phyloP scores from a whole-genome alignment of 1,140 invertebrate genomes.

The Stegodyphus mimosarum region DNA sequence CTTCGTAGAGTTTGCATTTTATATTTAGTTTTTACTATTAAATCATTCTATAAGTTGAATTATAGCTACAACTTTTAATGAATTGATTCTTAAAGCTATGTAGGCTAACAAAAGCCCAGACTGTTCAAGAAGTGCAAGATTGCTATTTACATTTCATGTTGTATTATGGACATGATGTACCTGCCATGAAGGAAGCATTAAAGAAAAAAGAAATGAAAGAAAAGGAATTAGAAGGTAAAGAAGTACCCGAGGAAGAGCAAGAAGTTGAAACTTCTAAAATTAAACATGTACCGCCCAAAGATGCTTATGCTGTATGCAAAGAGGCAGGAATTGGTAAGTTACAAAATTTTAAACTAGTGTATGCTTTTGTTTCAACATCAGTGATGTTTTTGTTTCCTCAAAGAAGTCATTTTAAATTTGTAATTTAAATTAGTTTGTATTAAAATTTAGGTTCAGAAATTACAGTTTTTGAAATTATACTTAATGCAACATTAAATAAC shows the following conservation, averaged over 20 bases:
- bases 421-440: too few relatives aligned
- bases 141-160: constrained; percentile 93
- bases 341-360: neutral
- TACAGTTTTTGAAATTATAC: too few relatives aligned
- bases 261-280: constrained; percentile 74
- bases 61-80: too few relatives aligned
- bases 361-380: neutral
- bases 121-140: constrained; percentile 90
- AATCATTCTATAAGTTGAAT: too few relatives aligned
- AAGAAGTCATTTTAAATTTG: too few relatives aligned
- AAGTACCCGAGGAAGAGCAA: constrained; percentile 70
- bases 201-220: constrained; percentile 62
- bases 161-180: constrained; percentile 89
- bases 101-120: constrained; percentile 77
- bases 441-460: too few relatives aligned
- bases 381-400: too few relatives aligned
- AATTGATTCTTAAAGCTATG: neutral
- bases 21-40: too few relatives aligned
- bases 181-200: constrained; percentile 82
- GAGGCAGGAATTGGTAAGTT: constrained; percentile 82
- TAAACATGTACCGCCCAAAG: constrained; percentile 87
- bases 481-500: too few relatives aligned
- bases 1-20: too few relatives aligned
- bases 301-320: constrained; percentile 86
- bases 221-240: constrained; percentile 64